Conservation (phyloP, 2,888 invertebrate genomes). For the Chromoteleia sp. region DNA sequence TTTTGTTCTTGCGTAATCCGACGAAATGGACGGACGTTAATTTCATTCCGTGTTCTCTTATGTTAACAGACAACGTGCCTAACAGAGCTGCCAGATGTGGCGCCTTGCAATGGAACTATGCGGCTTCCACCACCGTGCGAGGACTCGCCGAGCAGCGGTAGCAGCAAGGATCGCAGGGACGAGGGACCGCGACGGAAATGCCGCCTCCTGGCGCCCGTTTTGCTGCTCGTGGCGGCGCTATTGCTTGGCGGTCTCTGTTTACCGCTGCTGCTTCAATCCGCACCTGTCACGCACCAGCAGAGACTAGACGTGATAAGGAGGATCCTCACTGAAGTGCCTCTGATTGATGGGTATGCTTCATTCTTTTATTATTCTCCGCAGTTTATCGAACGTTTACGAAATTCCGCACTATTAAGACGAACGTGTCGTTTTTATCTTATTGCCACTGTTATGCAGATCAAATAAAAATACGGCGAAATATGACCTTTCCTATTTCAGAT, state of each 20-base stretch:
- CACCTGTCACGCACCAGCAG: constrained; percentile 86
- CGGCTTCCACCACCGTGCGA: constrained; percentile 82
- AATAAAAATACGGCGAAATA: too few relatives aligned
- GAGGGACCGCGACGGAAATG: constrained; percentile 80
- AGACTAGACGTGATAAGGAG: constrained; percentile 88
- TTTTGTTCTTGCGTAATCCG: constrained; percentile 17
- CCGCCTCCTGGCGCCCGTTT: constrained; percentile 82
- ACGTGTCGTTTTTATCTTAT: too few relatives aligned
- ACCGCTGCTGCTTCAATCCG: constrained; percentile 83
- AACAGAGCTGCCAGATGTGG: constrained; percentile 85
- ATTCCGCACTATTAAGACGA: too few relatives aligned
- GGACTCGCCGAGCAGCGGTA: constrained; percentile 83
- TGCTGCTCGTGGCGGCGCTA: constrained; percentile 80
- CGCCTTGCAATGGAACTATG: constrained; percentile 83
- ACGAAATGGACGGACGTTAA: constrained; percentile 38
- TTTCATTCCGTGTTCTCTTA: constrained; percentile 55
- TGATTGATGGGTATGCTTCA: constrained; percentile 90
- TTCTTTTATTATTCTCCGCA: constrained; percentile 11
- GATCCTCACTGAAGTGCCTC: constrained; percentile 89
- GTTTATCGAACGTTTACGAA: too few relatives aligned
- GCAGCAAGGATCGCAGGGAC: constrained; percentile 82
- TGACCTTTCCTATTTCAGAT: too few relatives aligned
- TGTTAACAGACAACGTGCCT: constrained; percentile 84
- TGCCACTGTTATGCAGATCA: too few relatives aligned
- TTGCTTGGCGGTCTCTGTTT: constrained; percentile 84